Evolutionary conservation across 2,888 invertebrate species (phyloP), one percentile per base, ranked within the genome.

Genomic region (Pardosa pseudoannulata): DNA sequence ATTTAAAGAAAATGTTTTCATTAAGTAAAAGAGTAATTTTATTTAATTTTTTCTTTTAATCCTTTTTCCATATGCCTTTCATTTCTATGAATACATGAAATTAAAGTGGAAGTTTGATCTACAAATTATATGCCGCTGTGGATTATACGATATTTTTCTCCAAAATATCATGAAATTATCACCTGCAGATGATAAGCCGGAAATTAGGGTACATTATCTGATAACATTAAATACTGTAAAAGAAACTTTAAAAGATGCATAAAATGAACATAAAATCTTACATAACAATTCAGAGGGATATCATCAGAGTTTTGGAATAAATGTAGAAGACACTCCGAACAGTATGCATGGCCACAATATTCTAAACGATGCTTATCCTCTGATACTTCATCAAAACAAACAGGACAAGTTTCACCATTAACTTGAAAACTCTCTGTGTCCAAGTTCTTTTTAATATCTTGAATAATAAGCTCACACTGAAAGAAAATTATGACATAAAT

Each of bases 301-400:
- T 76, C 50, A n/a, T 65, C 71, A n/a, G 76, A 31, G 36, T 65
- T 79, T 41, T 72, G 64, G 32, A 76, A 72, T 50, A 75, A 72
- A 67, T 72, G 87, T 31, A 87, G 50, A 46, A 87, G 13, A 28
- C 87, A 87, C 36, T 78, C 74, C 73, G 31, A 75, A 46, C 87
- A 87, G 36, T 82, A 82, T 23, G 65, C 74, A 87, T 81, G 81
- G 13, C 82, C 87, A 87, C 87, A 87, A 39, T 41, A 82, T 39
- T 78, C 76, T 16, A 87, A 68, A 31, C 87, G 41, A 64, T 87
- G 71, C 32, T 28, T 68, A 1, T 62, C 11, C 23, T 82, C 50
- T 16, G 56, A 31, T 39, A 79, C 39, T 64, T 72, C 46, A 32
- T 62, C 74, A 65, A 16, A 71, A n/a, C 87, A 87, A 19, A 87